These are phyloP conservation scores for Heliangelus exortis DNA, from an alignment of 2,797 vertebrate genomes.

Conservation along the genomic window DNA sequence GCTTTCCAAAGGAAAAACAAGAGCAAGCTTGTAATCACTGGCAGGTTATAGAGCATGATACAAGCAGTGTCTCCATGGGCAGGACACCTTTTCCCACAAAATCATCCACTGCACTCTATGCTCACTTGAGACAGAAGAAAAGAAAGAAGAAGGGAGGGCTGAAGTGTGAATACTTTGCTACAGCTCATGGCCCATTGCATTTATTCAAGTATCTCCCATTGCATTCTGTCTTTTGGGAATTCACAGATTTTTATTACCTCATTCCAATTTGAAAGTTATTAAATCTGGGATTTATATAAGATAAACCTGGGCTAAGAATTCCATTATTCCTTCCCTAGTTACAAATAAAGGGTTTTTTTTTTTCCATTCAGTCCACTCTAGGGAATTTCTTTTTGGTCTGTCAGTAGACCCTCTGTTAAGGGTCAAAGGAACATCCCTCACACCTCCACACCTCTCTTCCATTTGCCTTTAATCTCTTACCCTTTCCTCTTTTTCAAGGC, in stretches of 20 bases:
- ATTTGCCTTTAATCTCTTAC: background rate
- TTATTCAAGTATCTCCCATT: background rate
- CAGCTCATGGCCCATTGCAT: background rate
- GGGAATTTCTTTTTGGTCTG: background rate
- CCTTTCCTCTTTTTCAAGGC: background rate
- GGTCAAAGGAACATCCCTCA: background rate
- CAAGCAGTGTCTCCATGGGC: background rate
- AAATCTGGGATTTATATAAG: background rate
- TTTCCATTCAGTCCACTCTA: background rate
- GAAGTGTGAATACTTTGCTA: background rate
- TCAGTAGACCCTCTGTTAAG: background rate
- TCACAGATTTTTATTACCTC: background rate
- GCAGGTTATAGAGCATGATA: fast-evolving
- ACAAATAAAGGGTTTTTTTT: background rate
- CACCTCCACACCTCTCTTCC: background rate
- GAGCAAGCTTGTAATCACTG: background rate
- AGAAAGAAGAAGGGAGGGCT: background rate
- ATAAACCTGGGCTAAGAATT: background rate
- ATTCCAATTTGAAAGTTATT: background rate
- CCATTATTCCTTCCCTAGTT: background rate
- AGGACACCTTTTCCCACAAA: background rate
- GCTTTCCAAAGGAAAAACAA: background rate
- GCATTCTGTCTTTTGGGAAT: background rate
- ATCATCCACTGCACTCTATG: background rate
- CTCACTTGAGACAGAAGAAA: background rate